Percentiles rank a stretch among this genome's conserved stretches.
Conservation (phyloP, 2,113 vertebrate genomes). For the Jaculus jaculus region DNA sequence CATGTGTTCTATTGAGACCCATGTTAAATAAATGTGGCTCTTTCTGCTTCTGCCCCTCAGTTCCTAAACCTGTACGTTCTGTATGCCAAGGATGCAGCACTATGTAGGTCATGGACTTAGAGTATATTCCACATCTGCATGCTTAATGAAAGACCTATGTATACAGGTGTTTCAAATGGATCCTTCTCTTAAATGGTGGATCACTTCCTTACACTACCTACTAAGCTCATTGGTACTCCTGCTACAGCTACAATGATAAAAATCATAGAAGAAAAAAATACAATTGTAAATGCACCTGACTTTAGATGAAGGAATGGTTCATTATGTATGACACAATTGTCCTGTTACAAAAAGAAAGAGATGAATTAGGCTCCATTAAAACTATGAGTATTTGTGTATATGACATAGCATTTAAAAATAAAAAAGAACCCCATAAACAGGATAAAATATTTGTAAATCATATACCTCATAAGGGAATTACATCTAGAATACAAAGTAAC, state of each 20-base stretch:
- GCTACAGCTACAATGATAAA: neutral
- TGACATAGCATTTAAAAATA: neutral
- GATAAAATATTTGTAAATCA: neutral
- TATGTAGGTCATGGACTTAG: neutral
- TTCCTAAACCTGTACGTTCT: neutral
- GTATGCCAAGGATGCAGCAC: neutral
- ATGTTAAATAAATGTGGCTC: neutral
- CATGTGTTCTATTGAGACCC: neutral
- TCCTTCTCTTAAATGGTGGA: neutral
- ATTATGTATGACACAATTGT: neutral
- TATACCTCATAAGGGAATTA: neutral
- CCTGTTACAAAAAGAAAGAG: neutral
- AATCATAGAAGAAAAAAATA: neutral
- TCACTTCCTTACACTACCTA: fast-evolving
- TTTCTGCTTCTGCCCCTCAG: neutral
- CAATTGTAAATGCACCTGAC: neutral
- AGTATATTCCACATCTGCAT: neutral
- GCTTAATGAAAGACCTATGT: neutral
- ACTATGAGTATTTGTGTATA: neutral
- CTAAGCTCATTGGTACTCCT: neutral
- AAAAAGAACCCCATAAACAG: neutral
- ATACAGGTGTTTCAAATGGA: neutral
- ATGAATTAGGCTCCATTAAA: neutral
- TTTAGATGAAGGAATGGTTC: neutral
- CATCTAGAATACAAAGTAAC: neutral